These are phyloP conservation scores for Harpagus bidentatus DNA, from an alignment of 2,113 vertebrate genomes.

Conservation along the genomic window DNA sequence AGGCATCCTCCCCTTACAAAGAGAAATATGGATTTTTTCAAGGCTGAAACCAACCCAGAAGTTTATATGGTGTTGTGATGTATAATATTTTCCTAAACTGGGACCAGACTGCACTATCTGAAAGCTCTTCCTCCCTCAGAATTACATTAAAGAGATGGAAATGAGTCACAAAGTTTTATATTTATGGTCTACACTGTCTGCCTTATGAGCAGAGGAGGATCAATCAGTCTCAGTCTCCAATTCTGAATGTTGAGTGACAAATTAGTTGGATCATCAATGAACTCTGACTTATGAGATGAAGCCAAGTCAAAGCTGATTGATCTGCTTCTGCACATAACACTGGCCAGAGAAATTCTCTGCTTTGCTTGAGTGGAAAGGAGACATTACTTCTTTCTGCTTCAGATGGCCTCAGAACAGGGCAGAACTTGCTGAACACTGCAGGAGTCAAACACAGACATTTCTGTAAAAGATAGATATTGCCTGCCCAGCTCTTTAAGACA, in stretches of 20 bases:
- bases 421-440: neutral
- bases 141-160: neutral
- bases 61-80: neutral
- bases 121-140: neutral
- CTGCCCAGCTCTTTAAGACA: neutral
- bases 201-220: neutral
- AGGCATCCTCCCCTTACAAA: neutral
- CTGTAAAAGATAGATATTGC: neutral
- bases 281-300: neutral
- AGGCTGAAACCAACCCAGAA: neutral
- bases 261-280: neutral
- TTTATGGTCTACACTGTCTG: neutral
- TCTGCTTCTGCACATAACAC: neutral
- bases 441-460: neutral
- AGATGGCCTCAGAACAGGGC: neutral
- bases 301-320: neutral
- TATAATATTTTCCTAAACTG: neutral
- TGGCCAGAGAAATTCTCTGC: neutral
- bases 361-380: neutral
- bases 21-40: neutral
- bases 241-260: neutral
- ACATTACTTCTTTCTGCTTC: neutral
- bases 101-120: neutral
- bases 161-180: neutral
- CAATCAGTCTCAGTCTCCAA: neutral